A percentile compares a stretch with the other conserved stretches of the same genome.
Conservation (phyloP, 2,113 vertebrate species). For the Anser brachyrhynchus region DNA sequence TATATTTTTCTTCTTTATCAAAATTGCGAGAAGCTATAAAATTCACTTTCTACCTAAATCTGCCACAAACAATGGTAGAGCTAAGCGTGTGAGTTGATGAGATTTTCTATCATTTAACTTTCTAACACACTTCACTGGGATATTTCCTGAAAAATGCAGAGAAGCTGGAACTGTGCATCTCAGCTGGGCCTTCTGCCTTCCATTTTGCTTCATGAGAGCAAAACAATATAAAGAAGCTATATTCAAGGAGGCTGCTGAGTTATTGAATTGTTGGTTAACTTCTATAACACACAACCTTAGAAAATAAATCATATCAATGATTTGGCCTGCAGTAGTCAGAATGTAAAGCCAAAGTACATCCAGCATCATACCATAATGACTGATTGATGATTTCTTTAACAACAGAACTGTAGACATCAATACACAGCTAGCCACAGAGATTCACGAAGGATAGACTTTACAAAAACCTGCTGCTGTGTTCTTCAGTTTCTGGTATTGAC, state of each 20-base stretch:
- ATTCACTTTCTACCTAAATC: neutral
- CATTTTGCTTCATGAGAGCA: neutral
- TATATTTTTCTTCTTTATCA: neutral
- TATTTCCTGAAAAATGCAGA: neutral
- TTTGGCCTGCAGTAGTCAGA: neutral
- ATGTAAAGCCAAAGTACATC: neutral
- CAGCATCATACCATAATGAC: neutral
- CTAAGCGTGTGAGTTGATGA: neutral
- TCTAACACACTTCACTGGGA: neutral
- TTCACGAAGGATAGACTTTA: neutral
- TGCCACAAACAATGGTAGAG: neutral
- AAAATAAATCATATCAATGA: constrained; percentile 27
- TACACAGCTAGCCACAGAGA: neutral
- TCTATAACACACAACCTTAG: neutral
- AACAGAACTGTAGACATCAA: neutral
- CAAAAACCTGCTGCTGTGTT: neutral
- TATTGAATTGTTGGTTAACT: constrained; percentile 33
- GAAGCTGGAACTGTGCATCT: neutral
- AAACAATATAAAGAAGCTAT: neutral
- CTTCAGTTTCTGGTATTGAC: neutral
- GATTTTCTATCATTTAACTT: neutral
- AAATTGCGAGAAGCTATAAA: neutral
- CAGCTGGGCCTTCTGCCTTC: neutral
- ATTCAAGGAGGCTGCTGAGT: neutral
- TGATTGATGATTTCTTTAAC: constrained; percentile 20